Conservation (phyloP, 2,113 vertebrate species). For the Gopherus evgoodei region DNA sequence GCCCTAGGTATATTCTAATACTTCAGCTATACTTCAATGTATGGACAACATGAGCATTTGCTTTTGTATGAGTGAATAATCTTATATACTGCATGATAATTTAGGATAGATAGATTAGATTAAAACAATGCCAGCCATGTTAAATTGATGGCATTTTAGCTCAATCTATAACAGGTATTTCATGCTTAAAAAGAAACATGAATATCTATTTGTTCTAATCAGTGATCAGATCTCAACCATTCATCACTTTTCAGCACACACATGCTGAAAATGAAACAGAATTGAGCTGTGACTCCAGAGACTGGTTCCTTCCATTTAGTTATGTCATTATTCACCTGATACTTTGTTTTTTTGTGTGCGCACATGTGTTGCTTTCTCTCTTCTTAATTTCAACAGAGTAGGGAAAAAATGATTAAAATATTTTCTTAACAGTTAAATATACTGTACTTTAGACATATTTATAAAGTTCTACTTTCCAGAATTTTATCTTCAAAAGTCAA, state of each 20-base stretch:
- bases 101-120: background rate
- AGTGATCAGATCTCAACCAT: background rate
- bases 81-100: background rate
- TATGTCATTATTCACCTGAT: background rate
- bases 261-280: background rate
- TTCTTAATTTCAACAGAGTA: background rate
- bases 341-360: no score
- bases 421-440: background rate
- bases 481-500: background rate
- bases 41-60: background rate
- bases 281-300: background rate
- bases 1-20: background rate
- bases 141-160: background rate
- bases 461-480: background rate
- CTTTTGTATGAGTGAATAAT: background rate
- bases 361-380: background rate
- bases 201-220: background rate
- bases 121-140: background rate
- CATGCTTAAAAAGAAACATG: background rate
- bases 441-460: background rate
- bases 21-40: background rate
- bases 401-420: background rate
- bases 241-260: background rate
- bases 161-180: background rate
- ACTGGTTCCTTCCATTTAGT: background rate